phyloP scores from a whole-genome alignment of 2,113 vertebrate genomes.

The Percina caprodes region DNA sequence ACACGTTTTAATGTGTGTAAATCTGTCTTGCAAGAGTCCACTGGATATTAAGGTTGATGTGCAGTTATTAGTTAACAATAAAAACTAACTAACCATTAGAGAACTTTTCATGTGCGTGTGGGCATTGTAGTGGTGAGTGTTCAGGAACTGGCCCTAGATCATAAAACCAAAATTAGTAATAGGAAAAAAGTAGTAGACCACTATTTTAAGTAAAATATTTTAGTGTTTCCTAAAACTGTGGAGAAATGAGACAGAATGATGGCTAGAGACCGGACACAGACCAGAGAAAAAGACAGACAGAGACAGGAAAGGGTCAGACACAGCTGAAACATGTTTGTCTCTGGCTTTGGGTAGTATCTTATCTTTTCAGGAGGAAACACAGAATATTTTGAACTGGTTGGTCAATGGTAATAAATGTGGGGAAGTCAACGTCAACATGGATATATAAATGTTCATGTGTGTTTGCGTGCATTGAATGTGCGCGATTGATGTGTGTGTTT shows the following conservation, averaged over 20 bases:
- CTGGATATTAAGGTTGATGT: neutral
- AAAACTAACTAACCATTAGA: neutral
- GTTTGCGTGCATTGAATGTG: conserved; percentile 15
- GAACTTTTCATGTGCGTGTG: neutral
- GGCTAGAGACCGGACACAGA: neutral
- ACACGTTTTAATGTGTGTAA: neutral
- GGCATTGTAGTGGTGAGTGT: neutral
- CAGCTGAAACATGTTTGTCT: conserved; percentile 29
- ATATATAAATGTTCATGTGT: conserved; percentile 11
- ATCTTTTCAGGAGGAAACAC: conserved; percentile 28
- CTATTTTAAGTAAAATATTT: conserved; percentile 44
- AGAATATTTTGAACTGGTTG: conserved; percentile 1
- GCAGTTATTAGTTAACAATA: neutral
- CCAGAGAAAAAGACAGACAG: neutral
- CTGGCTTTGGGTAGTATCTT: conserved; percentile 24
- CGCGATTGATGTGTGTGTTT: conserved; percentile 58
- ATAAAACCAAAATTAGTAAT: neutral
- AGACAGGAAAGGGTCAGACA: neutral
- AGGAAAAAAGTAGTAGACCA: neutral
- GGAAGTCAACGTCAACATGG: conserved; percentile 29
- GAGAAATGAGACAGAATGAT: neutral
- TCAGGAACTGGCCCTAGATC: neutral
- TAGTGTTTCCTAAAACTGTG: conserved; percentile 42
- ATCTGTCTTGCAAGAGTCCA: neutral
- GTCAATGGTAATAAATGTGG: conserved; percentile 15